Evolutionary conservation across 2,888 invertebrate species (phyloP).

Genomic region (Baronia brevicornis): DNA sequence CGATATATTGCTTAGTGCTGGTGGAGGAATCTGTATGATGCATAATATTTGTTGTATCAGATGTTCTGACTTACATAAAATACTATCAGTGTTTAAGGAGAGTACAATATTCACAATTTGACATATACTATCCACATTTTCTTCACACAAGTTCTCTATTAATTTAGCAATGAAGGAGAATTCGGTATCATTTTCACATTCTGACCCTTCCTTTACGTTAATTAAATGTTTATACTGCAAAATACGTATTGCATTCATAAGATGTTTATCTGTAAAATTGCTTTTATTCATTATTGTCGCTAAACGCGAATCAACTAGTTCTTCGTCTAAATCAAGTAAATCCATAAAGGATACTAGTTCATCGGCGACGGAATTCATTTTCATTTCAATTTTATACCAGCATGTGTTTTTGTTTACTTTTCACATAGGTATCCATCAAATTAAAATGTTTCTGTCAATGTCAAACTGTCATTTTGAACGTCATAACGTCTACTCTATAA

Average conservation of each 20-base stretch:
- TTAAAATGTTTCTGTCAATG: too few relatives aligned
- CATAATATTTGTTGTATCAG: slow-evolving; percentile 56
- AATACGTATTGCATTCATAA: slow-evolving; percentile 42
- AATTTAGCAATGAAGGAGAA: slow-evolving; percentile 46
- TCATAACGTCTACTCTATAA: too few relatives aligned
- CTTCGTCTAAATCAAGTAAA: slow-evolving; percentile 60
- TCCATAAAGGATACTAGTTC: slow-evolving; percentile 51
- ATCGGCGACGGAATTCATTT: slow-evolving; percentile 26
- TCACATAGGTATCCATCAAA: too few relatives aligned
- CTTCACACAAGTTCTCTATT: slow-evolving; percentile 29
- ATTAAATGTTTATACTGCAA: slow-evolving; percentile 60
- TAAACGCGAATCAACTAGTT: slow-evolving; percentile 48
- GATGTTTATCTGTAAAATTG: slow-evolving; percentile 36
- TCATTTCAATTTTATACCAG: slow-evolving; percentile 23
- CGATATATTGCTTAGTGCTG: slow-evolving; percentile 14
- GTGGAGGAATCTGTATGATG: slow-evolving; percentile 28
- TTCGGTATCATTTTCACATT: slow-evolving; percentile 54
- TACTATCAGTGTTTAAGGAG: slow-evolving; percentile 35
- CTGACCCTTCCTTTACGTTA: slow-evolving; percentile 47
- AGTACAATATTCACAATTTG: slow-evolving; percentile 45
- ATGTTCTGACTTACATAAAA: slow-evolving; percentile 56
- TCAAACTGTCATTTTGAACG: too few relatives aligned
- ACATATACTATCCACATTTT: slow-evolving; percentile 43
- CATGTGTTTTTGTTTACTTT: slow-evolving; percentile 14
- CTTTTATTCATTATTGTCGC: slow-evolving; percentile 42